Base-by-base conservation (phyloP, 1,140 invertebrate species). In the Gonioctena quinquepunctata region DNA sequence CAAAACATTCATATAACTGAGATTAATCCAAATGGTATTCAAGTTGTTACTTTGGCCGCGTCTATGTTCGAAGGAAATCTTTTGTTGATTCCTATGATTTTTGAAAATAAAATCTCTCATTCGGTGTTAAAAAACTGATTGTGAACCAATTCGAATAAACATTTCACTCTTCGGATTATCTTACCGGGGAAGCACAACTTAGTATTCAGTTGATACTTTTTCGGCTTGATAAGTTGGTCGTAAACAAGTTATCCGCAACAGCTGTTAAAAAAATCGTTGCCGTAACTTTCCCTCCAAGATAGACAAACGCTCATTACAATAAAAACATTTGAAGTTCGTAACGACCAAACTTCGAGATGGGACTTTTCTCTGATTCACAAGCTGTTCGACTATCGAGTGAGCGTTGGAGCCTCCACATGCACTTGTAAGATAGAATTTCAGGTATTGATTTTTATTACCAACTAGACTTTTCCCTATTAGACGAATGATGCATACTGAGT, bases 331-430 rank as follows among this genome's bases (percentile, higher is more conserved):
- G 50, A 18, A 54, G 50, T 54, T 54, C 50, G 50, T 54, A 54
- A 54, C 50, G 50, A 54, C 50, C 50, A 11, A 54, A 54, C 18
- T 54, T 54, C 3, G 4, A 54, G 50, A 54, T 54, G n/a, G 50
- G 50, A 54, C 50, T 54, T 54, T 54, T 54, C 50, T 42, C 50
- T 54, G 50, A 54, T 54, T 54, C 50, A 54, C 50, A 54, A 22
- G 21, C 50, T 54, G 50, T 54, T 54, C 18, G 18, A 22, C 18
- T 22, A 54, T 54, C 50, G 50, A 54, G 13, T 42, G 33, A 42
- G 33, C 33, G 3, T 42, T n/a, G 33, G 11, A 13, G 11, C 33
- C 16, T 3, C 16, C 33, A n/a, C 1, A 42, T 42, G 33, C 33
- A 42, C 3, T 42, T 2, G 33, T n/a, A 11, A 42, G 33, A n/a